A percentile compares a stretch with the other conserved stretches of the same genome.
These are phyloP conservation scores for Bursaphelenchus okinawaensis DNA, from an alignment of 2,888 invertebrate genomes.

Conservation along the genomic window DNA sequence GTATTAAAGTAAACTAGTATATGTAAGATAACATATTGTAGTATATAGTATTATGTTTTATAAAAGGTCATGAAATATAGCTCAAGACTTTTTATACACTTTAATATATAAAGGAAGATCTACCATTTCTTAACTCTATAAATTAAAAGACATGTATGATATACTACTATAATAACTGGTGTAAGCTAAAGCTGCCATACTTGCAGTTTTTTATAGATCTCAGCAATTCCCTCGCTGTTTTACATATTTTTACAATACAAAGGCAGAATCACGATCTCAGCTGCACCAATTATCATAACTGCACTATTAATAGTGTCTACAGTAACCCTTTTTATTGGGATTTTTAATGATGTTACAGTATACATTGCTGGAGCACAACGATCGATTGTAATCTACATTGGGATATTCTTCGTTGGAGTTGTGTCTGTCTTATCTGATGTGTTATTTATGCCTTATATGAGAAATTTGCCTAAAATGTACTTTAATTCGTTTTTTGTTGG, in stretches of 20 bases:
- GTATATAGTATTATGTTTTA: too few species aligned
- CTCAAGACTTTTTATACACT: too few species aligned
- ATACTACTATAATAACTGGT: too few species aligned
- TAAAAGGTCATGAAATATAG: too few species aligned
- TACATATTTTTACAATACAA: not conserved
- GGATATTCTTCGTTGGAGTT: conserved; percentile 1
- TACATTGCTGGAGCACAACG: not conserved
- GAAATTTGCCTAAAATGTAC: not conserved
- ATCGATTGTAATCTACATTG: not conserved
- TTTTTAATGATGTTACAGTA: not conserved
- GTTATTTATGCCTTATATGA: conserved; percentile 7
- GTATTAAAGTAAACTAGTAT: too few species aligned
- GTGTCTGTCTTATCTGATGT: conserved; percentile 5
- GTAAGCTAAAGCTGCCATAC: too few species aligned
- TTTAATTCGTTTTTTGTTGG: conserved; percentile 4
- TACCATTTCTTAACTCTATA: too few species aligned
- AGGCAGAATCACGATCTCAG: not conserved
- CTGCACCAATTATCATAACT: not conserved
- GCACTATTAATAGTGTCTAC: not conserved
- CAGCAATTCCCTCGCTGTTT: not conserved
- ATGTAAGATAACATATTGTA: too few species aligned
- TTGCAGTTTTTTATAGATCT: not conserved
- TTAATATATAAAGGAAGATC: too few species aligned
- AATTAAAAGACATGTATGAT: too few species aligned
- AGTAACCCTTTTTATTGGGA: not conserved